phyloP scores from a whole-genome alignment of 2,888 invertebrate genomes.

The Argyresthia albistria region DNA sequence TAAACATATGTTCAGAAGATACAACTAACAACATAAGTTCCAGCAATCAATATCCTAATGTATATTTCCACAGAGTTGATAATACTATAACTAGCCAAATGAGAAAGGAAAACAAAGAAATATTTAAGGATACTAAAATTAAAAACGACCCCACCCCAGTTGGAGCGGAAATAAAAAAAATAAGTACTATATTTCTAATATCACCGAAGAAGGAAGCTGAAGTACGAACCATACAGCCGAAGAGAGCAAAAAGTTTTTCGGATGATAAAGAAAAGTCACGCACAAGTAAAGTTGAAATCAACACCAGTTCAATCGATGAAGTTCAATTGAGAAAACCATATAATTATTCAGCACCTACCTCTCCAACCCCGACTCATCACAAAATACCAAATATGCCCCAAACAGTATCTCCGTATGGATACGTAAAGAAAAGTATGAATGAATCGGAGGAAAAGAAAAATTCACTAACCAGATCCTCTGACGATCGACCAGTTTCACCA shows the following conservation, averaged over 20 bases:
- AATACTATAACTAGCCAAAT: slow-evolving; percentile 45
- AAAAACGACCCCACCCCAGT: slow-evolving; percentile 45
- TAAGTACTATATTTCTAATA: slow-evolving; percentile 55
- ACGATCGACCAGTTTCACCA: background rate
- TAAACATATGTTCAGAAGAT: slow-evolving; percentile 10
- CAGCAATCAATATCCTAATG: slow-evolving; percentile 36
- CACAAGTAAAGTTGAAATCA: slow-evolving; percentile 12
- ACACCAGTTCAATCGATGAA: slow-evolving; percentile 8
- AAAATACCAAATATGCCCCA: slow-evolving; percentile 57
- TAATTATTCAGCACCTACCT: slow-evolving; percentile 61
- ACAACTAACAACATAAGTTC: too few relatives aligned
- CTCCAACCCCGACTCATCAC: slow-evolving; percentile 43
- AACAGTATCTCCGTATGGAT: slow-evolving; percentile 54
- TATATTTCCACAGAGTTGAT: slow-evolving; percentile 59
- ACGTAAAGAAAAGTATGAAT: slow-evolving; percentile 47
- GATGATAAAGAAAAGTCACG: slow-evolving; percentile 29
- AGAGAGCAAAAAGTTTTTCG: slow-evolving; percentile 52
- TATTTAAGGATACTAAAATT: slow-evolving; percentile 41
- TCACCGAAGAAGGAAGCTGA: slow-evolving; percentile 65
- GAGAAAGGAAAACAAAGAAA: slow-evolving; percentile 33
- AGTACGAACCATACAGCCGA: slow-evolving; percentile 56
- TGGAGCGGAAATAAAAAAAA: slow-evolving; percentile 61
- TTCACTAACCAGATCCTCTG: slow-evolving; percentile 32
- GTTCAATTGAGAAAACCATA: slow-evolving; percentile 30
- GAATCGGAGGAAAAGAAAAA: slow-evolving; percentile 53